These are phyloP conservation scores for Macrobrachium nipponense DNA, from an alignment of 1,140 invertebrate genomes.

Conservation along the genomic window DNA sequence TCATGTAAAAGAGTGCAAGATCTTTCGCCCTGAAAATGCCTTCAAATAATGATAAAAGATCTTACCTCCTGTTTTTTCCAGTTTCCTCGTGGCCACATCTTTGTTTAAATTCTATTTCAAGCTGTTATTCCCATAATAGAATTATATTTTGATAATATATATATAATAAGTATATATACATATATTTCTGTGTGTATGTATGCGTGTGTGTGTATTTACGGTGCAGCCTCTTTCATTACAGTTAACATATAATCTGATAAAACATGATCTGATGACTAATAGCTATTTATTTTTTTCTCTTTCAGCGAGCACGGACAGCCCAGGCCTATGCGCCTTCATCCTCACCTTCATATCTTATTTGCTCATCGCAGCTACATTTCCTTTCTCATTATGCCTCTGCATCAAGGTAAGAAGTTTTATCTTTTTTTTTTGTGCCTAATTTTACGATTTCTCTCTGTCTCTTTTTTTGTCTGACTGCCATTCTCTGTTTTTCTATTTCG, in stretches of 20 bases:
- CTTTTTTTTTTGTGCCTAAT: neutral
- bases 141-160: constrained; percentile 5
- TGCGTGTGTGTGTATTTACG: neutral
- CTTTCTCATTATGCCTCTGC: constrained; percentile 87
- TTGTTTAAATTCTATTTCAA: no score
- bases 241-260: neutral
- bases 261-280: neutral
- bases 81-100: no score
- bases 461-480: neutral
- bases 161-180: neutral
- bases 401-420: constrained; percentile 77
- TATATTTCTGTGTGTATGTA: neutral
- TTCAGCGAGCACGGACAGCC: constrained; percentile 71
- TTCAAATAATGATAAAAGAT: no score
- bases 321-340: constrained; percentile 80
- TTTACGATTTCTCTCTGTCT: neutral
- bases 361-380: constrained; percentile 81
- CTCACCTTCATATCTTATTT: constrained; percentile 83
- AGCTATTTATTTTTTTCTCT: constrained; percentile 63
- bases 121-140: neutral
- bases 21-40: no score
- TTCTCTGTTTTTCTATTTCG: neutral
- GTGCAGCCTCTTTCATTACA: no score
- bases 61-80: no score
- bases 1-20: no score